These are phyloP conservation scores for Motacilla alba DNA, from an alignment of 2,113 vertebrate genomes.

Conservation along the genomic window DNA sequence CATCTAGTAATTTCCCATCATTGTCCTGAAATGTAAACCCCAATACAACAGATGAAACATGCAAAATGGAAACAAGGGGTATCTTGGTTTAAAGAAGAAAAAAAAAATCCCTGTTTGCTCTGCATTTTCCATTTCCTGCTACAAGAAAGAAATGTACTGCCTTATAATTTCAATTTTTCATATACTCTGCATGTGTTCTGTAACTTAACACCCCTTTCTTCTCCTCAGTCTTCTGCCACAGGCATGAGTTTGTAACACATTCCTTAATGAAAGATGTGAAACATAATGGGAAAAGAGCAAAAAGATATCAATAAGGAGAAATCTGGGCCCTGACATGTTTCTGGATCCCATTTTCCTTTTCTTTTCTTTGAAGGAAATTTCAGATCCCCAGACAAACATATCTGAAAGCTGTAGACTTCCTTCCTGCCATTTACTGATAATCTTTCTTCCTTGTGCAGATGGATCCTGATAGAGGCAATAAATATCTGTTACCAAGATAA, in stretches of 20 bases:
- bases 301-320: background rate
- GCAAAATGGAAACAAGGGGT: background rate
- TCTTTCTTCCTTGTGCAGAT: background rate
- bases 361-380: background rate
- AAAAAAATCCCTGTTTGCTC: background rate
- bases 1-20: background rate
- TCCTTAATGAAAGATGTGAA: background rate
- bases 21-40: background rate
- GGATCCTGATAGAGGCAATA: background rate
- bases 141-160: background rate
- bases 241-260: background rate
- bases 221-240: background rate
- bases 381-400: background rate
- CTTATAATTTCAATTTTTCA: background rate
- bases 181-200: background rate
- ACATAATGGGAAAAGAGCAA: background rate
- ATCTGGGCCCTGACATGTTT: background rate
- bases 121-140: background rate
- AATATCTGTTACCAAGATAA: background rate
- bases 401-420: background rate
- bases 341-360: background rate
- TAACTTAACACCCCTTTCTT: background rate
- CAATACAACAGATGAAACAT: background rate
- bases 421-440: background rate
- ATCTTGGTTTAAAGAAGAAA: background rate